Base-by-base conservation (phyloP, 2,113 vertebrate genomes). In the Callaeas wilsoni region DNA sequence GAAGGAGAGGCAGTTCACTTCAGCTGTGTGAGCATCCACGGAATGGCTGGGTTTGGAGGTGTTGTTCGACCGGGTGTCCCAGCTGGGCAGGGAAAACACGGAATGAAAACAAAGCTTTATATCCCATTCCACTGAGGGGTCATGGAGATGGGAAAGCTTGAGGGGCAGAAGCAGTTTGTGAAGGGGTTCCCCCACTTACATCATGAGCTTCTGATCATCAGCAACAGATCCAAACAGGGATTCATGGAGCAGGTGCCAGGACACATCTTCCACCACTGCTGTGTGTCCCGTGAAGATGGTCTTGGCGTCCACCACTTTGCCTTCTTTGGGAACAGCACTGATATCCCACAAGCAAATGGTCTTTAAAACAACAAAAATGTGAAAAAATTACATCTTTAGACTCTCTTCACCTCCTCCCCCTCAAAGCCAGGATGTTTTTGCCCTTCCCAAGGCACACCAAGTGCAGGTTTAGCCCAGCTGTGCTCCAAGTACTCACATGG, bases 261-360 rank as follows among this genome's bases (percentile, higher is more conserved):
- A 99, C 8, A 99, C 99, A 41, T 99, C 99, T 91, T 99, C 99
- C 76, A 99, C 99, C 47, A 99, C 99, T 11, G 99, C 99, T 20
- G 99, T 99, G 77, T 99, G 99, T 22, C 99, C 99, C 9, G 99
- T 99, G 96, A 99, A 99, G 97, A 99, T 99, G 90, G 99, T 99
- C 98, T 99, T 99, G 13, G 99, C 99, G 92, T 99, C 99, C 94
- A 99, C 99, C 59, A 99, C 98, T 96, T 99, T 99, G 39, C 99
- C 99, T 92, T 99, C 99, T 83, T 99, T 99, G 35, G 99, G 99
- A 83, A 99, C 99, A 21, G 99, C 98, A 74, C 99, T 99, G 93
- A 99, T 99, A 95, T 99, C 99, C 99, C 99, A 99, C 53, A 99
- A 97, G 93, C 99, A 99, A 97, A 99, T 99, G 23, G 99, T 99